phyloP scores from a whole-genome alignment of 2,888 invertebrate genomes.

The Scotopteryx bipunctaria region DNA sequence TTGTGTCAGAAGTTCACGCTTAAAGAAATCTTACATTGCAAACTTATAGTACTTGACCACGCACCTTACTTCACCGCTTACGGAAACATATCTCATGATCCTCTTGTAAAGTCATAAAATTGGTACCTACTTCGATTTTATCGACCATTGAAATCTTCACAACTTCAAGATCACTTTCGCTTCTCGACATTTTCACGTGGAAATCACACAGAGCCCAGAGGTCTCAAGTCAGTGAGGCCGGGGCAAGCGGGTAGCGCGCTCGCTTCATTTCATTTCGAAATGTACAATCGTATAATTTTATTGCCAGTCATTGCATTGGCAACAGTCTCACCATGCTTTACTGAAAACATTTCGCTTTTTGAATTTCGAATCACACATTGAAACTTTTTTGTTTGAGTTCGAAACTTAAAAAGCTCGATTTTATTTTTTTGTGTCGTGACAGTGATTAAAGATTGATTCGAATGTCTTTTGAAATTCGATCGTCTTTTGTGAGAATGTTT shows the following conservation, averaged over 20 bases:
- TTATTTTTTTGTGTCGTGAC: constrained; percentile 7
- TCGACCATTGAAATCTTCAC: constrained; percentile 23
- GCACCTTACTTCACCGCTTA: constrained; percentile 10
- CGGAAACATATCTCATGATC: constrained; percentile 8
- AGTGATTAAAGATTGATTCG: constrained; percentile 9
- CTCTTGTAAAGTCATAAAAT: constrained; percentile 9
- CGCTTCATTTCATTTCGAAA: constrained; percentile 50
- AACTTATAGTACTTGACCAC: background rate
- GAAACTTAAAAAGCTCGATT: constrained; percentile 19
- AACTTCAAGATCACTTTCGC: constrained; percentile 64
- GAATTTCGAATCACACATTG: constrained; percentile 22
- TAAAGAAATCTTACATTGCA: background rate
- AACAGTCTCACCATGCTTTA: constrained; percentile 21
- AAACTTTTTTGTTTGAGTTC: constrained; percentile 20
- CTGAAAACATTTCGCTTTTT: constrained; percentile 10
- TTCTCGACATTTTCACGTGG: constrained; percentile 55
- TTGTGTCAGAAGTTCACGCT: constrained; percentile 9
- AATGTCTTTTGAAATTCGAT: constrained; percentile 11
- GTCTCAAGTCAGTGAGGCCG: constrained; percentile 65
- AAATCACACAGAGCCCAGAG: constrained; percentile 54
- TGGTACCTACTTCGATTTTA: constrained; percentile 8
- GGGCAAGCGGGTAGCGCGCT: constrained; percentile 50
- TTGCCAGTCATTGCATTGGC: constrained; percentile 27
- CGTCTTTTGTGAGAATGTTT: constrained; percentile 9
- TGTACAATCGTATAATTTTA: constrained; percentile 22